phyloP scores from a whole-genome alignment of 2,888 invertebrate species.

The Thumatha senex region DNA sequence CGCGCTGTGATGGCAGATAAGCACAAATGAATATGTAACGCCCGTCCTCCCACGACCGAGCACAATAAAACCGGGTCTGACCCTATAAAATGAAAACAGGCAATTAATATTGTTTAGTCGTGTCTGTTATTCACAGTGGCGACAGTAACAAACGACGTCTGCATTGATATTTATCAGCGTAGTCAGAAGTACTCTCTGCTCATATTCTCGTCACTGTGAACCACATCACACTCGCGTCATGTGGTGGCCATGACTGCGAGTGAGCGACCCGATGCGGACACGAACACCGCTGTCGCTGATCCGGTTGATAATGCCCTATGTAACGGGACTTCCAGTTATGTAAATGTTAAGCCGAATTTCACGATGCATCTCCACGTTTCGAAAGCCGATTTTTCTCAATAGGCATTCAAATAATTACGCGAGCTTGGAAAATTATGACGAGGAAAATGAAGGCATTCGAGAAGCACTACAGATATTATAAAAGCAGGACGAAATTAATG shows the following conservation, averaged over 20 bases:
- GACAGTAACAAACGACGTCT: constrained; percentile 70
- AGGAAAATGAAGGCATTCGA: constrained; percentile 39
- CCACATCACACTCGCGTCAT: background rate
- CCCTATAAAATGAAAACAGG: constrained; percentile 75
- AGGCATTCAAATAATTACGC: constrained; percentile 54
- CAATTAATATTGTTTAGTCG: constrained; percentile 80
- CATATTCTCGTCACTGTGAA: constrained; percentile 13
- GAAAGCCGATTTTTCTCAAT: constrained; percentile 67
- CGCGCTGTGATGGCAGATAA: constrained; percentile 74
- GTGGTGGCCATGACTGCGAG: constrained; percentile 15
- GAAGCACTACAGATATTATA: constrained; percentile 46
- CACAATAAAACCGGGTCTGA: constrained; percentile 65
- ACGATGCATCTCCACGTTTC: constrained; percentile 65
- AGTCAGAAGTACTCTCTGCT: constrained; percentile 16
- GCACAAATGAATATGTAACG: constrained; percentile 75
- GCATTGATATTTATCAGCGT: constrained; percentile 55
- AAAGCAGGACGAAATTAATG: constrained; percentile 45
- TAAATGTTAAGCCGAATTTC: constrained; percentile 79
- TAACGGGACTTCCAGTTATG: constrained; percentile 82
- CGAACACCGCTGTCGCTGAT: constrained; percentile 48
- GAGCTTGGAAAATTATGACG: constrained; percentile 34
- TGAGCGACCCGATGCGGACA: constrained; percentile 20
- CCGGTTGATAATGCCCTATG: constrained; percentile 78
- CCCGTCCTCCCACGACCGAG: constrained; percentile 69
- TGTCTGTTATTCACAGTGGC: constrained; percentile 72